Conservation (phyloP, 2,888 invertebrate genomes). For the Sympetrum striolatum region DNA sequence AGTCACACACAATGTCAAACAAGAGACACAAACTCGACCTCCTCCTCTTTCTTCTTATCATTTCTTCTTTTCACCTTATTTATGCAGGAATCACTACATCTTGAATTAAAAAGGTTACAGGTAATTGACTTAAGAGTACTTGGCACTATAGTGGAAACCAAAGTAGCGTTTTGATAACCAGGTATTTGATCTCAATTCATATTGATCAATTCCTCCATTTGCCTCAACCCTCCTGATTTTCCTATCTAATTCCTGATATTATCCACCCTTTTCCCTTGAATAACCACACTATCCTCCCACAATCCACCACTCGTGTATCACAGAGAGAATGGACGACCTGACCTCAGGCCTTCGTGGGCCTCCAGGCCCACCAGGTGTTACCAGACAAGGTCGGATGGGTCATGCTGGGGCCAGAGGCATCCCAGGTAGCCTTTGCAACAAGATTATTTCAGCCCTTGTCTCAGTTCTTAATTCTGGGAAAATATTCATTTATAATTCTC, state of each 20-base stretch:
- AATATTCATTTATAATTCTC: too few species aligned
- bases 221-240: not conserved
- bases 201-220: conserved; percentile 13
- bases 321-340: conserved; percentile 68
- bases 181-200: not conserved
- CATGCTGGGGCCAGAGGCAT: conserved; percentile 65
- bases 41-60: not conserved
- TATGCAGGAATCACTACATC: conserved; percentile 52
- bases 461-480: too few species aligned
- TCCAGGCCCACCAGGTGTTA: conserved; percentile 69
- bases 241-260: not conserved
- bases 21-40: not conserved
- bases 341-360: conserved; percentile 70
- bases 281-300: not conserved
- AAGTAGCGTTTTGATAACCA: not conserved
- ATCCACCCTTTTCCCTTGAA: not conserved
- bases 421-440: conserved; percentile 60
- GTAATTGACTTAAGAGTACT: not conserved
- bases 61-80: conserved; percentile 44
- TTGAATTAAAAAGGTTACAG: not conserved
- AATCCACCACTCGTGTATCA: conserved; percentile 49
- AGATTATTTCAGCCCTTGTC: too few species aligned
- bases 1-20: conserved; percentile 4
- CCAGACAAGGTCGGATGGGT: conserved; percentile 63
- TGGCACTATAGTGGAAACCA: not conserved